phyloP scores from a whole-genome alignment of 2,888 invertebrate genomes.

The Polyommatus icarus region DNA sequence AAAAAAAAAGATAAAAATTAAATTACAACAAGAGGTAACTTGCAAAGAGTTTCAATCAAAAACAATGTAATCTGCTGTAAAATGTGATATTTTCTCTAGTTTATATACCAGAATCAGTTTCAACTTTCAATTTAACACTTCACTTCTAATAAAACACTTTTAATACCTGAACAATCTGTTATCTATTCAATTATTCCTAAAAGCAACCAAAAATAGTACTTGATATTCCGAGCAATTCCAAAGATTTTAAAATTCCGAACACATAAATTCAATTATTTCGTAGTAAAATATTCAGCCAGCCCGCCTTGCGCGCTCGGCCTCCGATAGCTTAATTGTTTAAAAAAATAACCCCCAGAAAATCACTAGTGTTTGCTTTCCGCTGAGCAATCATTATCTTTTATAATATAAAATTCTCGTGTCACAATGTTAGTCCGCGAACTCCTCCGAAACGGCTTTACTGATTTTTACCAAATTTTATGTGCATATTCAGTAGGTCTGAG shows the following conservation, averaged over 20 bases:
- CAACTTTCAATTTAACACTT: not conserved
- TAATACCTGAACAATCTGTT: not conserved
- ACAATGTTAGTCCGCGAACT: too few relatives aligned
- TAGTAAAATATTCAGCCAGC: slow-evolving; percentile 1
- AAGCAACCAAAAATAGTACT: not conserved
- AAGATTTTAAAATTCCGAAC: slow-evolving; percentile 23
- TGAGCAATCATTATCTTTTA: not conserved
- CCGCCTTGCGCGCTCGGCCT: not conserved
- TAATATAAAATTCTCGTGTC: too few relatives aligned
- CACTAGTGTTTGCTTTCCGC: not conserved
- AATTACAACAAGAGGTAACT: too few relatives aligned
- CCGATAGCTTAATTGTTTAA: slow-evolving; percentile 19
- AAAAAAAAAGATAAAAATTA: too few relatives aligned
- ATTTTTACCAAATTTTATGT: too few relatives aligned
- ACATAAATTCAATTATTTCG: slow-evolving; percentile 25
- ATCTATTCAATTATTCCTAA: slow-evolving; percentile 5
- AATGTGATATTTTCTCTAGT: too few relatives aligned
- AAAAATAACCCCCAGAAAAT: not conserved
- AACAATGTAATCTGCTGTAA: too few relatives aligned
- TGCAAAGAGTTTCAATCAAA: too few relatives aligned
- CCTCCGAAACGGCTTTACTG: too few relatives aligned
- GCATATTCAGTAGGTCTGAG: too few relatives aligned
- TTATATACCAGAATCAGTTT: too few relatives aligned
- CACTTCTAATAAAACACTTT: not conserved
- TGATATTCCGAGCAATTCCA: not conserved